Base-by-base conservation (phyloP, 2,888 invertebrate species). In the Mayetiola destructor region DNA sequence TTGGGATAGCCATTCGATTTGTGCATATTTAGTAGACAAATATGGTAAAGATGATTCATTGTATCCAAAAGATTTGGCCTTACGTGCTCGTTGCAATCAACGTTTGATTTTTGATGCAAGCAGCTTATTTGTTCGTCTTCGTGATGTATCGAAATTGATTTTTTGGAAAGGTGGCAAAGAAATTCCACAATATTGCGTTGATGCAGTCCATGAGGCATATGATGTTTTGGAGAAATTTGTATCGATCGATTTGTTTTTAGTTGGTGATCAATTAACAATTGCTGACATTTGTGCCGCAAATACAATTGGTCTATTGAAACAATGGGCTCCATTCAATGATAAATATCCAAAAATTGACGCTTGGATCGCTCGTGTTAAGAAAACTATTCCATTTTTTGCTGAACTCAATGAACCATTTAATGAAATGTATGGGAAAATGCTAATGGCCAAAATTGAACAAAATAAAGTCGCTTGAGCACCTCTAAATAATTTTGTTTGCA, bases 1-100 rank as follows among this genome's bases (percentile, higher is more conserved):
- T 16, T 74, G 73, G 72, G 84, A 85, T 64, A 83, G 83, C 59
- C 82, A 83, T 63, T 81, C 80, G 1, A 84, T 84, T 62, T 74
- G 70, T 52, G 67, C 76, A 1, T 82, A 83, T 65, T 68, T 85
- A 58, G 79, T 80, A 40, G 74, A 72, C 48, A 78, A 79, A 65
- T 81, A 80, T 61, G 75, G 72, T 20, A 68, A 70, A n/a, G 71
- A 76, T 42, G 76, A 79, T 59, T 66, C 72, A 3, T 69, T 83
- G 6, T 71, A 70, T 59, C 71, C 71, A 32, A 71, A 69, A 59
- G 71, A 71, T 60, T 59, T 71, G 59, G 64, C 62, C 2, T 63
- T 69, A 57, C 68, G 71, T 39, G 68, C 70, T 14, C 59, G 65
- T 57, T 66, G 71, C 3, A 65, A 71, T 63, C 67, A 71, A 14